Base-by-base conservation (phyloP, 1,140 invertebrate species). In the Acromyrmex echinatior region DNA sequence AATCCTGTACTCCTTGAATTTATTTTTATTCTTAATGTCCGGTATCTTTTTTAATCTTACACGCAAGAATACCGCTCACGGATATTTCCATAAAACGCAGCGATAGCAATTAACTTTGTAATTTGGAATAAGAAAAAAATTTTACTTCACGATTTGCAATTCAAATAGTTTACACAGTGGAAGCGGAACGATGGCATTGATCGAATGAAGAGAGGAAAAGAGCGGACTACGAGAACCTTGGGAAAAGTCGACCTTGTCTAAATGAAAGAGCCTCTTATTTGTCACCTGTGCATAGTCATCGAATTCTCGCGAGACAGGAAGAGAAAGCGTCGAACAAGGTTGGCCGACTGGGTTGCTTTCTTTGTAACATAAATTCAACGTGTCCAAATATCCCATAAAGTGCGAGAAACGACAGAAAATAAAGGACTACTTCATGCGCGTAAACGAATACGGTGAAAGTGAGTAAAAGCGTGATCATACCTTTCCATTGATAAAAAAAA, bases 281-380 rank as follows among this genome's bases (percentile, higher is more conserved):
- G 51, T 56, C 31, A 81, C 16, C 51, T 45, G 49, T 58, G 51
- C 51, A 45, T 31, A 31, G 31, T 86, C 56, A 62, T 63, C 31
- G 45, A 58, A 60, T 86, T 16, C 51, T 58, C 10, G n/a, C 63
- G 31, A 25, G 3, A n/a, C 45, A 9, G 14, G 25, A 79, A 62
- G 87, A 89, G 87, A 89, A 88, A 90, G 87, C 66, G 65, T 60
- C 58, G 53, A 77, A 86, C 88, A 89, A 81, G 51, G 21, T 77
- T 86, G 87, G 76, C 87, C 87, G 66, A 86, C 25, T 4, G 49
- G 53, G 21, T 39, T 68, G 71, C 68, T 90, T 62, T 84, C 73
- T 86, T 80, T 73, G 12, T 60, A 62, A 53, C 77, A 89, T 56
- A 62, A 90, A 86, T 87, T 81, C 62, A 58, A 65, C 45, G 14